Conservation (phyloP, 2,113 vertebrate species). For the Zosterops hypoxanthus region DNA sequence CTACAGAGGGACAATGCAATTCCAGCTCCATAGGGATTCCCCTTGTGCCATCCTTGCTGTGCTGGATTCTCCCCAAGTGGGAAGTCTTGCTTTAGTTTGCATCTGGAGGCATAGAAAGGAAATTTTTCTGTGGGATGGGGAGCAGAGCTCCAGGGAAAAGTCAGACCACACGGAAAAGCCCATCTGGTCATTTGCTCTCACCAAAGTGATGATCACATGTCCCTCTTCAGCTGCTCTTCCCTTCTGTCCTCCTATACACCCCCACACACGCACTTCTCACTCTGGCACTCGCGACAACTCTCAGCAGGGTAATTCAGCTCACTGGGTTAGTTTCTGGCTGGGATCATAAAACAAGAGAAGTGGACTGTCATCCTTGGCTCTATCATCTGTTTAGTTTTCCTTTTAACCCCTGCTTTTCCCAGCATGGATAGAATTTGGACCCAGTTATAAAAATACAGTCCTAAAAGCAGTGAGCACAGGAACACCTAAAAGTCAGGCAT, state of each 20-base stretch:
- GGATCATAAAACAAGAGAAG: neutral
- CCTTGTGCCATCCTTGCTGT: neutral
- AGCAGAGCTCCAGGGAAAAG: neutral
- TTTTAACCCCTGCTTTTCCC: constrained; percentile 28
- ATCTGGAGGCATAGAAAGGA: neutral
- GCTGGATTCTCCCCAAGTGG: neutral
- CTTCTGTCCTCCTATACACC: neutral
- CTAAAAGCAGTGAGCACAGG: neutral
- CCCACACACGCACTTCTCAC: neutral
- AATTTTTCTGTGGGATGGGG: neutral
- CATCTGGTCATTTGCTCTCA: constrained; percentile 6
- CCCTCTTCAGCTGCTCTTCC: neutral
- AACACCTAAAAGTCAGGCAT: neutral
- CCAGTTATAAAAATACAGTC: neutral
- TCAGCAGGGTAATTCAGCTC: neutral
- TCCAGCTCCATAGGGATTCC: neutral
- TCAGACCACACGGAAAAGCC: neutral
- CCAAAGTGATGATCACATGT: neutral
- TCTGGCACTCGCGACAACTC: neutral
- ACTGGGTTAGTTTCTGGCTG: neutral
- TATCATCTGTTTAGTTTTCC: neutral
- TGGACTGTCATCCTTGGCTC: constrained; percentile 2
- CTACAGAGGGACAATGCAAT: neutral
- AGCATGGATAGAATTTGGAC: neutral
- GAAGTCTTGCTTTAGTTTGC: neutral